A percentile compares a stretch with the other conserved stretches of the same genome.
These are phyloP conservation scores for Nephrocerus scutellatus DNA, from an alignment of 2,888 invertebrate species.

Conservation along the genomic window DNA sequence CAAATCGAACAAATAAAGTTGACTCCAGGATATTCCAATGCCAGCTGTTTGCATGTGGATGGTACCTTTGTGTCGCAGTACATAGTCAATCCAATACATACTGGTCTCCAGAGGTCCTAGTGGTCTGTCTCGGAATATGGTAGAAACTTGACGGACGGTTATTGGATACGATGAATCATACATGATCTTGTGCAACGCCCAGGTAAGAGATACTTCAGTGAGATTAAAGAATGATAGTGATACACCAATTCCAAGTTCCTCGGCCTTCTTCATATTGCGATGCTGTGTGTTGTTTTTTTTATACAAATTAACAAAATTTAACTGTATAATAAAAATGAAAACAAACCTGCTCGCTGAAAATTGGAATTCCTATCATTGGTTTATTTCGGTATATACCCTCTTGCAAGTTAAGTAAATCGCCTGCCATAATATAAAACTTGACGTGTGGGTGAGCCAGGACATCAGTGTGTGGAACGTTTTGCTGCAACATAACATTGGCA, in stretches of 20 bases:
- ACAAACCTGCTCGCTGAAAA: constrained; percentile 43
- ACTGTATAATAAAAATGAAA: background rate
- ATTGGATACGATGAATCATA: constrained; percentile 35
- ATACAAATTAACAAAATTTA: background rate
- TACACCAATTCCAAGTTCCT: constrained; percentile 37
- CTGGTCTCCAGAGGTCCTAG: constrained; percentile 42
- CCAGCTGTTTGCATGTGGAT: constrained; percentile 38
- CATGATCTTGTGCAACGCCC: constrained; percentile 43
- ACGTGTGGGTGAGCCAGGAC: constrained; percentile 48
- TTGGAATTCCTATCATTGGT: constrained; percentile 47
- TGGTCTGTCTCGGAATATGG: constrained; percentile 44
- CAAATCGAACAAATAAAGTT: constrained; percentile 43
- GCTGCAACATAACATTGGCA: constrained; percentile 47
- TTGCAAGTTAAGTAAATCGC: constrained; percentile 44
- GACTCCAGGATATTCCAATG: constrained; percentile 35
- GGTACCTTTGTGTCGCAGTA: constrained; percentile 43
- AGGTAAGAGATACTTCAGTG: constrained; percentile 35
- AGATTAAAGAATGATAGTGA: constrained; percentile 37
- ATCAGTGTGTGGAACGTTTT: constrained; percentile 51
- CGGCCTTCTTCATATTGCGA: constrained; percentile 35
- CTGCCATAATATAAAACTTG: constrained; percentile 47
- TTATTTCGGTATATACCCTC: constrained; percentile 47
- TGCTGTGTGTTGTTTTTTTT: constrained; percentile 26
- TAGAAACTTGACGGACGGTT: constrained; percentile 38
- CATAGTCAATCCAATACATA: constrained; percentile 47